A percentile compares a stretch with the other conserved stretches of the same genome.
Conservation (phyloP, 2,113 vertebrate species). For the Lamprotornis superbus region DNA sequence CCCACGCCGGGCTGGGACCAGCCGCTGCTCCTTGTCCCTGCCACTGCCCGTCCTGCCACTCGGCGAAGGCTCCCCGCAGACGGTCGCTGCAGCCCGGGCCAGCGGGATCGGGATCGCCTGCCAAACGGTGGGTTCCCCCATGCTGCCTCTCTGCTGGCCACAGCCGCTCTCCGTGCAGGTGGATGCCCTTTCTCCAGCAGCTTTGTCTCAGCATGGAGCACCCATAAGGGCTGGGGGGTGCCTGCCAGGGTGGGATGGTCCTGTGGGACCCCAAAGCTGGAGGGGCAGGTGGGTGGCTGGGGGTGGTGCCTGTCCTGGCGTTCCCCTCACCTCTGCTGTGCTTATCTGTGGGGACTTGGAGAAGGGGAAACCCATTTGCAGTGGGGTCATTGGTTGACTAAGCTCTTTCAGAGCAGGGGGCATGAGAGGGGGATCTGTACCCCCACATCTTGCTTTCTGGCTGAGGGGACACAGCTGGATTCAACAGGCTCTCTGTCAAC, state of each 20-base stretch:
- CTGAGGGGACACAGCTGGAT: not conserved
- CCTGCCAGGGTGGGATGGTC: not conserved
- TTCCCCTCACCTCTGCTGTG: not conserved
- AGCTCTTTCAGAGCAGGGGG: not conserved
- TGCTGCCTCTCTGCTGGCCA: not conserved
- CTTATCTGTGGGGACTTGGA: not conserved
- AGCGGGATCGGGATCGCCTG: not conserved
- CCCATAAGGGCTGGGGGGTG: not conserved
- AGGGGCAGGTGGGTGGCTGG: not conserved
- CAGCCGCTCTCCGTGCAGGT: not conserved
- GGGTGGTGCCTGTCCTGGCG: not conserved
- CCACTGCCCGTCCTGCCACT: not conserved
- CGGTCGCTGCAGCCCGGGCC: not conserved
- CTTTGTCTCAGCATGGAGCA: not conserved
- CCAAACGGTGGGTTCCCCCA: not conserved
- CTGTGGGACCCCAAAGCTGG: not conserved
- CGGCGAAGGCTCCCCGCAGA: not conserved
- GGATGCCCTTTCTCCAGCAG: not conserved
- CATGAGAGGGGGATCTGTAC: not conserved
- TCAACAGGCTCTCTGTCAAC: not conserved
- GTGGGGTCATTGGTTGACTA: rapidly evolving
- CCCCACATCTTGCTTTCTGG: not conserved
- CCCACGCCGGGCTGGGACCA: not conserved
- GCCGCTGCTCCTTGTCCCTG: not conserved
- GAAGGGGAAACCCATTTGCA: not conserved